phyloP scores from a whole-genome alignment of 2,797 vertebrate species.

The Clarias fuscus region DNA sequence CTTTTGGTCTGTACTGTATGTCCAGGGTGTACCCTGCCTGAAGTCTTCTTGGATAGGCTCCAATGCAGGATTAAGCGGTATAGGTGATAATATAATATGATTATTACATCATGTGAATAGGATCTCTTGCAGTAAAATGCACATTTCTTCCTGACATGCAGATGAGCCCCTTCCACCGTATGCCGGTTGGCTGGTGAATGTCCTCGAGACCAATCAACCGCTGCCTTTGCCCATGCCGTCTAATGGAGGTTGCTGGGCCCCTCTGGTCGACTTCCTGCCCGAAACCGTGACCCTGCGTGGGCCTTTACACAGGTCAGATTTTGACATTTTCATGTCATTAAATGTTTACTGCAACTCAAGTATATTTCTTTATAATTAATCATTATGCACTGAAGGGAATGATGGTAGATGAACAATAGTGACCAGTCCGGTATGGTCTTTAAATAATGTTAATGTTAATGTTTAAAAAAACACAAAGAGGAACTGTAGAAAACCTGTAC shows the following conservation, averaged over 20 bases:
- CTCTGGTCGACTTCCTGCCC: slow-evolving; percentile 94
- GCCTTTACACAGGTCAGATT: slow-evolving; percentile 87
- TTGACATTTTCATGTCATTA: background rate
- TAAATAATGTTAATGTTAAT: background rate
- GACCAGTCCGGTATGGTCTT: background rate
- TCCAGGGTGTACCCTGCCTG: no score
- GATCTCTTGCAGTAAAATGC: background rate
- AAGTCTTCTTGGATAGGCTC: no score
- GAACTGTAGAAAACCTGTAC: no score
- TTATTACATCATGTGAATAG: background rate
- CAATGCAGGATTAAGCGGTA: no score
- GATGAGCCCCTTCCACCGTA: slow-evolving; percentile 93
- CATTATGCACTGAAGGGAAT: background rate
- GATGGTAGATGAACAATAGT: background rate
- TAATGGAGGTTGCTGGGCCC: slow-evolving; percentile 97
- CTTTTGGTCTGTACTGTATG: no score
- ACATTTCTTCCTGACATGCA: slow-evolving; percentile 54
- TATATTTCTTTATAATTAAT: background rate
- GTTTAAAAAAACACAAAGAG: no score
- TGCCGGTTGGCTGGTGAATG: slow-evolving; percentile 89
- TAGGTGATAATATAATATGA: no score
- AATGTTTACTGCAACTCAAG: background rate
- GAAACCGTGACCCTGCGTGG: slow-evolving; percentile 94
- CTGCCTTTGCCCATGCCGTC: slow-evolving; percentile 95
- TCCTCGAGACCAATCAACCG: slow-evolving; percentile 90